phyloP scores from a whole-genome alignment of 2,888 invertebrate genomes.

The Orthonychiurus folsomi region DNA sequence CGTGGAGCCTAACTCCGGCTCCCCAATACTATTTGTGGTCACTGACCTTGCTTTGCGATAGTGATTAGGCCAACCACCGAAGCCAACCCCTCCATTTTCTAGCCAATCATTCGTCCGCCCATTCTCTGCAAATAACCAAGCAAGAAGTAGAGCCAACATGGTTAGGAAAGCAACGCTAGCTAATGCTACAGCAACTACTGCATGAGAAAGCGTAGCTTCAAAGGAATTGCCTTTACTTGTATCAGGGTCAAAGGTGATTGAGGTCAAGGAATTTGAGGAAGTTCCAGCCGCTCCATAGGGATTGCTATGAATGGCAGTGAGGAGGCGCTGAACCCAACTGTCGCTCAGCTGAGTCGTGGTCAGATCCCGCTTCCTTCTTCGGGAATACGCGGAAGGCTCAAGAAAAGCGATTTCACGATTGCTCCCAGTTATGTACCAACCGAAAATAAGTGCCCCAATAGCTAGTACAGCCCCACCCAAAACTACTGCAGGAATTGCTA shows the following conservation, averaged over 20 bases:
- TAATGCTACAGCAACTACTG: conserved; percentile 25
- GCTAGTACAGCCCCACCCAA: conserved; percentile 75
- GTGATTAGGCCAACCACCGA: conserved; percentile 19
- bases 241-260: conserved; percentile 10
- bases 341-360: conserved; percentile 20
- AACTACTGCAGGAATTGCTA: conserved; percentile 64
- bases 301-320: conserved; percentile 36
- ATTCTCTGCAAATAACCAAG: conserved; percentile 37
- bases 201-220: conserved; percentile 30
- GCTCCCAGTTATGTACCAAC: conserved; percentile 47
- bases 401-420: conserved; percentile 38
- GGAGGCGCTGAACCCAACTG: conserved; percentile 36
- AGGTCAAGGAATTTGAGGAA: conserved; percentile 19
- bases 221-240: conserved; percentile 31
- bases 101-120: conserved; percentile 12
- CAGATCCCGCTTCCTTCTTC: conserved; percentile 17
- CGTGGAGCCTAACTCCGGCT: conserved; percentile 11
- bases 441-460: conserved; percentile 70
- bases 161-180: conserved; percentile 36
- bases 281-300: conserved; percentile 28
- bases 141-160: conserved; percentile 37
- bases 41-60: conserved; percentile 8
- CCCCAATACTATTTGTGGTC: not conserved
- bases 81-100: conserved; percentile 13
- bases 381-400: conserved; percentile 34